Conservation (phyloP, 2,113 vertebrate genomes). For the Pollachius pollachius region DNA sequence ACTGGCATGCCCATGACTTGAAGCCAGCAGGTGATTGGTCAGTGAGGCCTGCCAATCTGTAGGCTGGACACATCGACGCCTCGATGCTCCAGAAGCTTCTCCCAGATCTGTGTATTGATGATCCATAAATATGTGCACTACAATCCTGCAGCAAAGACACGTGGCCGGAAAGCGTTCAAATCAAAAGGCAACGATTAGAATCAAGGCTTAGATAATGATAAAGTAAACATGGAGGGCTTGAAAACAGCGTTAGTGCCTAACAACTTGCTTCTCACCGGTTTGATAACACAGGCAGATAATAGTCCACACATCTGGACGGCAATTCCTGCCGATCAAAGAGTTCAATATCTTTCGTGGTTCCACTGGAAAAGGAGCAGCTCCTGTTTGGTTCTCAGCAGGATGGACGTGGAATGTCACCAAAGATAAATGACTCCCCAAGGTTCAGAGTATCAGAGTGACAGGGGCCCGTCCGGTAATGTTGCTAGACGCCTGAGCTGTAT, state of each 20-base stretch:
- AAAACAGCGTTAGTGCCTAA: constrained; percentile 2
- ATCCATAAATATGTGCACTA: constrained; percentile 47
- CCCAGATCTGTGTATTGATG: constrained; percentile 17
- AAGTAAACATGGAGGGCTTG: constrained; percentile 21
- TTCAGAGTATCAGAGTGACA: background rate
- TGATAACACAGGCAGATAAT: background rate
- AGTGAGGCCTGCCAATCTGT: no score
- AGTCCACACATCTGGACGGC: background rate
- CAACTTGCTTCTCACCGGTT: no score
- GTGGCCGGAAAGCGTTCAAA: constrained; percentile 18
- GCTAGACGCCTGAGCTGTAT: constrained; percentile 1
- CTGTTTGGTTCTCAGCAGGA: background rate
- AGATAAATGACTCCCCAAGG: background rate
- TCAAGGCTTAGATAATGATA: constrained; percentile 29
- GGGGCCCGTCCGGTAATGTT: background rate
- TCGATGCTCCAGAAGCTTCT: background rate
- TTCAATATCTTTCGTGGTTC: background rate
- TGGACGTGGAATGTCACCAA: constrained; percentile 18
- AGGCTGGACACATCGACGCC: no score
- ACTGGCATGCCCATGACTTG: no score
- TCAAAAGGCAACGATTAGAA: constrained; percentile 24
- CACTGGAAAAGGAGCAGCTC: constrained; percentile 36
- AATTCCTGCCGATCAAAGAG: background rate
- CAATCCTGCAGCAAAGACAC: constrained; percentile 18
- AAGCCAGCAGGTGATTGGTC: no score